Percentiles rank a stretch among this genome's conserved stretches.
phyloP scores from a whole-genome alignment of 2,797 vertebrate species.

The Lepidocolaptes lacrymiger region DNA sequence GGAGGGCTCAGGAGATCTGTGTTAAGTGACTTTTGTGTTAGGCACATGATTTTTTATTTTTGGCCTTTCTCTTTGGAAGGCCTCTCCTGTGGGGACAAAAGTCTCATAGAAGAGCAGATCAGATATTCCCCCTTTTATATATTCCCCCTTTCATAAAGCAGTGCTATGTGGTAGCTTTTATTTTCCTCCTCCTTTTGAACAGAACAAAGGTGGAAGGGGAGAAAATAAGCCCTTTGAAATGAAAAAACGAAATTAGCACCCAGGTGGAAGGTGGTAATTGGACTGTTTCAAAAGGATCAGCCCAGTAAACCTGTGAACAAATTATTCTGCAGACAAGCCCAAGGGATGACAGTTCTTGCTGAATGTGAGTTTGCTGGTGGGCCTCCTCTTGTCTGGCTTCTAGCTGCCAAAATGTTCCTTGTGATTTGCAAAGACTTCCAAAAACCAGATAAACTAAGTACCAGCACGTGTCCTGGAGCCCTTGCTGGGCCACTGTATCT shows the following conservation, averaged over 20 bases:
- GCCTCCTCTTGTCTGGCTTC: background rate
- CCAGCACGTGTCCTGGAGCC: background rate
- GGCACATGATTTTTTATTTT: background rate
- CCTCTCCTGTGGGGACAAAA: background rate
- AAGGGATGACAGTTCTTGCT: background rate
- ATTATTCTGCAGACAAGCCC: background rate
- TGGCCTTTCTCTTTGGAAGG: background rate
- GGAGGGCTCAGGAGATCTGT: background rate
- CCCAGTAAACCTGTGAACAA: background rate
- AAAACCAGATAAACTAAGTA: background rate
- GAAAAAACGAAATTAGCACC: conserved; percentile 13
- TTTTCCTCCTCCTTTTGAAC: background rate
- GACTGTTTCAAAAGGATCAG: background rate
- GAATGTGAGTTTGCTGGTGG: background rate
- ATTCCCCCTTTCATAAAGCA: background rate
- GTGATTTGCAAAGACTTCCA: background rate
- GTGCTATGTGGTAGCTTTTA: background rate
- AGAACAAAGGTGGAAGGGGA: background rate
- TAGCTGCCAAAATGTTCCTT: background rate
- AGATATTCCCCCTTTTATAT: background rate
- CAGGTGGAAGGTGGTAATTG: conserved; percentile 3
- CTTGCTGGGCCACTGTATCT: background rate
- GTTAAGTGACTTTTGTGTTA: background rate
- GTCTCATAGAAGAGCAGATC: background rate
- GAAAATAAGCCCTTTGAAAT: conserved; percentile 14